Conservation (phyloP, 1,140 invertebrate species). For the Drosophila ironensis region DNA sequence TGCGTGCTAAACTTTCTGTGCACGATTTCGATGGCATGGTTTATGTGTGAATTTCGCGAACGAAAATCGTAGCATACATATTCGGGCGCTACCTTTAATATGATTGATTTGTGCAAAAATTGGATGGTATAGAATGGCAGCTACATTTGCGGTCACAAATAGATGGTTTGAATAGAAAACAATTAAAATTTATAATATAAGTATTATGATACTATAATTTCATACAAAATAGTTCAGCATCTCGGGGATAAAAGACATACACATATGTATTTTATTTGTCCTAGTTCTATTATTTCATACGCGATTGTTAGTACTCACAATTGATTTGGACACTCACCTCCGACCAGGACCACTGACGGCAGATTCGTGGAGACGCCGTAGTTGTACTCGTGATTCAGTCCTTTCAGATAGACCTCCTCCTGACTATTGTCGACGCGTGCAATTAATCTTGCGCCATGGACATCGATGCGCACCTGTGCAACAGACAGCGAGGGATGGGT, state of each 20-base stretch:
- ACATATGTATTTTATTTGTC: no score
- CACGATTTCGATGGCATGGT: conserved; percentile 10
- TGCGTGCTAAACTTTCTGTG: conserved; percentile 25
- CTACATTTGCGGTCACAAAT: background rate
- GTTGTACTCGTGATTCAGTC: conserved; percentile 90
- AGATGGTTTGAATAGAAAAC: no score
- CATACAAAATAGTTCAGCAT: no score
- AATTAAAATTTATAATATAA: no score
- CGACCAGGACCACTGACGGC: conserved; percentile 93
- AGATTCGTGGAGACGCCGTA: conserved; percentile 92
- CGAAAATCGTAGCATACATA: conserved; percentile 50
- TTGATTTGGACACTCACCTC: conserved; percentile 85
- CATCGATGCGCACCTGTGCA: conserved; percentile 89
- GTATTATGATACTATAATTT: no score
- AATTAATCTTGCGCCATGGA: conserved; percentile 89
- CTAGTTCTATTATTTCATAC: background rate
- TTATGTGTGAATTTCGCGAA: conserved; percentile 34
- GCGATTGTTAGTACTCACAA: conserved; percentile 28
- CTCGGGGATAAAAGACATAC: no score
- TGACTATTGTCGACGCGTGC: conserved; percentile 92
- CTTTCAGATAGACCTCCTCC: conserved; percentile 90
- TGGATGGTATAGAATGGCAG: background rate
- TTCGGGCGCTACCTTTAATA: conserved; percentile 57
- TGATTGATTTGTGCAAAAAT: conserved; percentile 13
- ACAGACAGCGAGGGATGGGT: conserved; percentile 38